Evolutionary conservation across 2,888 invertebrate species (phyloP).

Genomic region (Aleiodes testaceus): DNA sequence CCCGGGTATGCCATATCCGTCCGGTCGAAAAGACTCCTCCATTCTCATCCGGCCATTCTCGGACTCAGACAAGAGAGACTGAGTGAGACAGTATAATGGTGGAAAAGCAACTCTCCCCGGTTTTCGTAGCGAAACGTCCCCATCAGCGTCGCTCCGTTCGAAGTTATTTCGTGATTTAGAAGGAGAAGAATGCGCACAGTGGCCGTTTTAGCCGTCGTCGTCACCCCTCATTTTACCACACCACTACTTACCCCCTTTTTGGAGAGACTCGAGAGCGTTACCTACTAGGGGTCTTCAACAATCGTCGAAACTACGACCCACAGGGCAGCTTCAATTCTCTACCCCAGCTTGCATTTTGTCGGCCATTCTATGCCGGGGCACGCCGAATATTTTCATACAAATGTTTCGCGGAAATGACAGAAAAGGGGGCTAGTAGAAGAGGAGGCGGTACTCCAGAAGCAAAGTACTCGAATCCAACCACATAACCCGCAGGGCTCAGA

Average conservation of each 20-base stretch:
- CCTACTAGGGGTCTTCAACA: conserved; percentile 32
- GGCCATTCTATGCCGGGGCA: conserved; percentile 45
- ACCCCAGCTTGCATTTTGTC: conserved; percentile 46
- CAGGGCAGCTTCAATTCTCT: conserved; percentile 33
- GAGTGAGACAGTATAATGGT: conserved; percentile 13
- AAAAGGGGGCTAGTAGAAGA: conserved; percentile 30
- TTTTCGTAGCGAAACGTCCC: conserved; percentile 29
- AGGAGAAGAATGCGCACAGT: conserved; percentile 52
- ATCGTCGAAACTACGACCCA: conserved; percentile 41
- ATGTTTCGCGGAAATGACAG: conserved; percentile 63
- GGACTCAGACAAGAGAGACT: conserved; percentile 15
- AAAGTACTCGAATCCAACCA: conserved; percentile 54
- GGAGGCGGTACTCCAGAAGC: conserved; percentile 31
- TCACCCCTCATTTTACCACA: conserved; percentile 34
- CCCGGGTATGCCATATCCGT: conserved; percentile 10
- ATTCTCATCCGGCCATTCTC: conserved; percentile 33
- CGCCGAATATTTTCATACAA: conserved; percentile 66
- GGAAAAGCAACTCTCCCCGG: conserved; percentile 4
- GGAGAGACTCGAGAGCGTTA: conserved; percentile 26
- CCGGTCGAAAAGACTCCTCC: conserved; percentile 16
- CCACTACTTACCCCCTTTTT: conserved; percentile 46
- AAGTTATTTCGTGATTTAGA: conserved; percentile 57
- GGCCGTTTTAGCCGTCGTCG: conserved; percentile 43
- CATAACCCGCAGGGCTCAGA: conserved; percentile 64
- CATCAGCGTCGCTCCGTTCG: conserved; percentile 36